Percentiles rank a stretch among this genome's conserved stretches.
phyloP scores from a whole-genome alignment of 2,797 vertebrate species.

The Hippopotamyrus pictus region DNA sequence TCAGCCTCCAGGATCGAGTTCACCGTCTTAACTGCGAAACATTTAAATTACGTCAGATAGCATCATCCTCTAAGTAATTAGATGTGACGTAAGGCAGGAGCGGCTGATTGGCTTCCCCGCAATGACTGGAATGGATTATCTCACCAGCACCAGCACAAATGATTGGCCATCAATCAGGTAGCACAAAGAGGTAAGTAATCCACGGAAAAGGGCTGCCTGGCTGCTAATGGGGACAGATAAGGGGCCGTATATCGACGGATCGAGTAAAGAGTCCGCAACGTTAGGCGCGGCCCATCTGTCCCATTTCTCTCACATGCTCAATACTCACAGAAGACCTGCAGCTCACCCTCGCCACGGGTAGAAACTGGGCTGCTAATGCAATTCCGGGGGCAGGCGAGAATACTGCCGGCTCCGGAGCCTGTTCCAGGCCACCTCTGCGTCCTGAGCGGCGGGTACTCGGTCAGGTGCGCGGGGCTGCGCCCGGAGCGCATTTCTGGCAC shows the following conservation, averaged over 20 bases:
- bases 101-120: background rate
- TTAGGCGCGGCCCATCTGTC: background rate
- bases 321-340: background rate
- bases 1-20: background rate
- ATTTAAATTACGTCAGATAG: background rate
- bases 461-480: background rate
- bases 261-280: background rate
- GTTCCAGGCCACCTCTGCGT: background rate
- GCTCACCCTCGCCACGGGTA: background rate
- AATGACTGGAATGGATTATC: slow-evolving; percentile 17
- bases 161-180: slow-evolving; percentile 14
- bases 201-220: background rate
- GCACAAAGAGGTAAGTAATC: slow-evolving; percentile 19
- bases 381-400: background rate
- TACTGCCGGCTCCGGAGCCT: background rate
- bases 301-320: slow-evolving; percentile 8
- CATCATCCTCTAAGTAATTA: background rate
- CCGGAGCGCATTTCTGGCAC: background rate
- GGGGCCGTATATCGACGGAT: slow-evolving; percentile 15
- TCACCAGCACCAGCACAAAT: slow-evolving; percentile 4
- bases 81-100: background rate
- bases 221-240: slow-evolving; percentile 27
- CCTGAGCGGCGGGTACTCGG: background rate
- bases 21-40: background rate
- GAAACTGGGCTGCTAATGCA: background rate